Evolutionary conservation across 1,140 invertebrate species (phyloP).

Genomic region (Ceratitis capitata): DNA sequence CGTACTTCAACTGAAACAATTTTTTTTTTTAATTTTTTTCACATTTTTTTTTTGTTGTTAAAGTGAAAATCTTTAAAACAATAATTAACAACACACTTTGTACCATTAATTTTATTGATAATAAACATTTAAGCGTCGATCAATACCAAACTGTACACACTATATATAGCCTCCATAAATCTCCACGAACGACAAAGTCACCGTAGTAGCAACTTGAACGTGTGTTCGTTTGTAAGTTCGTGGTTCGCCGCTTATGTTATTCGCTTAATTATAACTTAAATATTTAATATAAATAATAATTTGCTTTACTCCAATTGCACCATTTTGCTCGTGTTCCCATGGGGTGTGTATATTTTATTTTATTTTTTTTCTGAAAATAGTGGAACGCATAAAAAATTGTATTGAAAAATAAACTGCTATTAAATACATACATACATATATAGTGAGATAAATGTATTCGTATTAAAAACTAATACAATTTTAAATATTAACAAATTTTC

Average conservation of each 20-base stretch:
- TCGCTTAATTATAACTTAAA: neutral
- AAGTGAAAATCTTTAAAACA: neutral
- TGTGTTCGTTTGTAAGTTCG: neutral
- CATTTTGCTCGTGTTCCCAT: neutral
- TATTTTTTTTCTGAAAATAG: neutral
- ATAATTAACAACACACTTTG: neutral
- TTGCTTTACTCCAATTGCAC: neutral
- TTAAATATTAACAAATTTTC: no score
- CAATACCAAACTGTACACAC: neutral
- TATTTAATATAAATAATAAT: neutral
- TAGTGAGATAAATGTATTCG: no score
- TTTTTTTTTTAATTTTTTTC: no score
- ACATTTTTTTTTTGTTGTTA: no score
- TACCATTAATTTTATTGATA: neutral
- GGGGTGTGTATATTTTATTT: neutral
- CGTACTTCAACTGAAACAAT: no score
- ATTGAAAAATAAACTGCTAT: neutral
- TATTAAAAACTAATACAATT: no score
- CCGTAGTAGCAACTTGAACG: neutral
- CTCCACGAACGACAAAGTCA: neutral
- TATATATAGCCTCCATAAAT: neutral
- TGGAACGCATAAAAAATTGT: neutral
- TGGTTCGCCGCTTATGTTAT: neutral
- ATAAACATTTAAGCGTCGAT: neutral
- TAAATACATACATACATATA: neutral